Conservation (phyloP, 2,797 vertebrate species). For the Gephyroberyx darwinii region DNA sequence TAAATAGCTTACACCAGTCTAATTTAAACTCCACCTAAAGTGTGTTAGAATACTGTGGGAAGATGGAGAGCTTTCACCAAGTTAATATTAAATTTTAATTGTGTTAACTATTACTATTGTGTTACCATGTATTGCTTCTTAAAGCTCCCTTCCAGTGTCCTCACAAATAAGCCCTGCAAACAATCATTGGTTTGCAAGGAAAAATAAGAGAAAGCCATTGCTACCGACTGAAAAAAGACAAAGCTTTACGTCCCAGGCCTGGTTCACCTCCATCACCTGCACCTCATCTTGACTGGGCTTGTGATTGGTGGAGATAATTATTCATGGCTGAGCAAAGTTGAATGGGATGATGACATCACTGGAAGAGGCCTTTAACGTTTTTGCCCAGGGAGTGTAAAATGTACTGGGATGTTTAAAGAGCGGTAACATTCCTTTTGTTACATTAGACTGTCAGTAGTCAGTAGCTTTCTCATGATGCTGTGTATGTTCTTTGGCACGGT, state of each 20-base stretch:
- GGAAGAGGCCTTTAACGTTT: conserved; percentile 15
- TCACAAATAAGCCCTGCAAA: background rate
- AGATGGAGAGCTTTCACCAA: conserved; percentile 22
- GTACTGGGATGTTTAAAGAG: conserved; percentile 8
- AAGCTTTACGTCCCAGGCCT: too few relatives aligned
- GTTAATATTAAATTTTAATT: conserved; percentile 45
- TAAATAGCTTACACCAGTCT: conserved; percentile 28
- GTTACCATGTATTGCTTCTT: conserved; percentile 14
- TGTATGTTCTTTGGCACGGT: conserved; percentile 11
- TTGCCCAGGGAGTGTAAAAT: conserved; percentile 3
- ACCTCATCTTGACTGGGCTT: too few relatives aligned
- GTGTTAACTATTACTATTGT: conserved; percentile 35
- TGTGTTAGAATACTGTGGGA: background rate
- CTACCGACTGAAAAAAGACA: too few relatives aligned
- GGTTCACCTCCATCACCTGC: background rate
- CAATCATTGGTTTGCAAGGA: background rate
- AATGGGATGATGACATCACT: background rate
- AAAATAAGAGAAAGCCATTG: background rate
- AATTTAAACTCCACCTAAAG: conserved; percentile 3
- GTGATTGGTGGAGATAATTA: background rate
- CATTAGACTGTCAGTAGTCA: background rate
- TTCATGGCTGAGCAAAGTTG: background rate
- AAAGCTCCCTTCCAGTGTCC: background rate
- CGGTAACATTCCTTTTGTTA: conserved; percentile 17
- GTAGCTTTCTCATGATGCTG: background rate